Base-by-base conservation (phyloP, 92 coral and sea anemone genomes). In the Pocillopora grandis region DNA sequence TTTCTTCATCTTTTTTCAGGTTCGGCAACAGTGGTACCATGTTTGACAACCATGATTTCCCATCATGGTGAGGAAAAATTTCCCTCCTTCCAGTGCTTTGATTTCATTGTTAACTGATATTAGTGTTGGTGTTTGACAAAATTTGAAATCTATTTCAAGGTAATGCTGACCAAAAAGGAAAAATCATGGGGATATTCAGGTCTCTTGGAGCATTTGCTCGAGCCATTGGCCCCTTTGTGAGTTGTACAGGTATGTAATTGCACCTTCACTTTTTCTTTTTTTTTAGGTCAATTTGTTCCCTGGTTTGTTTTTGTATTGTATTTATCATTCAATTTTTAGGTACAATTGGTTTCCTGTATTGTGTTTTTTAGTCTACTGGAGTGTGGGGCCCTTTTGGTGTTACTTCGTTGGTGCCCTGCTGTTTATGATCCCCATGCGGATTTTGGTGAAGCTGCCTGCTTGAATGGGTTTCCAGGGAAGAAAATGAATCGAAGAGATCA, bases 151-250 rank as follows among this genome's bases (percentile, higher is more conserved):
- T 62, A 68, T 19, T 49, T 11, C 67, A 72, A 42, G 85, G 80
- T 27, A 68, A 83, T 56, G 83, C 70, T 57, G 95, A 93, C 58
- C 99, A 97, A 80, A 97, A 97, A 72, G 99, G 99, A 42, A 97
- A 92, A 79, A 77, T 97, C 17, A 94, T 94, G 99, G 99, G 99
- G 4, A 97, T 94, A 12, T 94, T 97, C 85, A 80, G 99, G 68
- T 97, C 99, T 11, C 88, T 97, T 62, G 99, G 99, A 56, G 99
- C 99, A 15, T 88, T 97, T 20, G 98, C 99, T 0, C 89, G 99
- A 68, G 99, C 97, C 17, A 77, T 95, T 12, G 99, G 98, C 20
- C 99, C 99, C 14, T 76, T 91, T 37, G 90, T 97, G 33, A 89
- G 90, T 68, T 97, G 99, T 72, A 88, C 99, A 72, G 85, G 98